A percentile compares a stretch with the other conserved stretches of the same genome.
phyloP scores from a whole-genome alignment of 2,113 vertebrate genomes.

The Pogonocichla stellata region DNA sequence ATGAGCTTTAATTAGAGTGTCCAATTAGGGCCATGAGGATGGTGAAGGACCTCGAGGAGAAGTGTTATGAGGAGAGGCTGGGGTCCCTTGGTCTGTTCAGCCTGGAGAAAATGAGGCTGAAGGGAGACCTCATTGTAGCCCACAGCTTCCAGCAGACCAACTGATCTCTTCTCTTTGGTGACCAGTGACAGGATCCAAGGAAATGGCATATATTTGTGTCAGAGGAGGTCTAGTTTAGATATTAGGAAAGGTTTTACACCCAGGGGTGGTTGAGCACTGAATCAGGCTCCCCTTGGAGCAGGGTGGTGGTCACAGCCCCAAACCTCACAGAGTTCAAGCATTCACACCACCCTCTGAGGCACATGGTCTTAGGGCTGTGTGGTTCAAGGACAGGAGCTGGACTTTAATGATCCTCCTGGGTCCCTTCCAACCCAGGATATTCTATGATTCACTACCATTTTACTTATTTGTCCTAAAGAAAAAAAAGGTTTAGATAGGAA shows the following conservation, averaged over 20 bases:
- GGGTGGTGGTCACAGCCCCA: not conserved
- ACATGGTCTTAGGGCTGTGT: fast-evolving
- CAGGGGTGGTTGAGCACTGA: fast-evolving
- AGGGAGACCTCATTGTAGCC: fast-evolving
- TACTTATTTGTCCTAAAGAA: not conserved
- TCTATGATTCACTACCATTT: not conserved
- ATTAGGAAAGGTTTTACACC: not conserved
- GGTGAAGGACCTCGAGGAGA: fast-evolving
- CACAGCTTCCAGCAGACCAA: not conserved
- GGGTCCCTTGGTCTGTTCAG: not conserved
- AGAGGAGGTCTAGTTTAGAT: not conserved
- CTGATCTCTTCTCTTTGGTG: not conserved
- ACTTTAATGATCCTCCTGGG: not conserved
- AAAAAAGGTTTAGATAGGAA: not conserved
- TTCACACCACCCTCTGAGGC: not conserved
- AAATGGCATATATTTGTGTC: not conserved
- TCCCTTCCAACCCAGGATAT: not conserved
- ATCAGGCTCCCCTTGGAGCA: not conserved
- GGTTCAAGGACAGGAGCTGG: not conserved
- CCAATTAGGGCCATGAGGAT: fast-evolving
- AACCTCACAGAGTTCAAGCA: not conserved
- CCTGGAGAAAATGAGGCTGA: too few relatives aligned
- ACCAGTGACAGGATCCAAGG: not conserved
- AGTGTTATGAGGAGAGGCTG: fast-evolving
- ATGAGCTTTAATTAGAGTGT: too few relatives aligned